Percentiles rank a stretch among this genome's conserved stretches.
phyloP scores from a whole-genome alignment of 2,797 vertebrate species.

The Falco berigora region DNA sequence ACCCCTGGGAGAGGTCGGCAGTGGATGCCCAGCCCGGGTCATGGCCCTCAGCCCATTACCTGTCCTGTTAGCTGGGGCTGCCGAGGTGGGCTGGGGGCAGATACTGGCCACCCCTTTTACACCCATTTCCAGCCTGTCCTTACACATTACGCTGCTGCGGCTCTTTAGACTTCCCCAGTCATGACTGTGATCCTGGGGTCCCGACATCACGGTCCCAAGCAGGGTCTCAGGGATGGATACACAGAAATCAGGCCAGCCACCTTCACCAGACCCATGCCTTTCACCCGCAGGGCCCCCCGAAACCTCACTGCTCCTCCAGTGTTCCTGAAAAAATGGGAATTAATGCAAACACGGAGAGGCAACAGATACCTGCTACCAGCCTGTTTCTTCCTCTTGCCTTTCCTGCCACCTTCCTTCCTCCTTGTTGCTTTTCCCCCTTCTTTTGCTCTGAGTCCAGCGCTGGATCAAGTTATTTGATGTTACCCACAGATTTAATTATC shows the following conservation, averaged over 20 bases:
- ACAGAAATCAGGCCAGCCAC: neutral
- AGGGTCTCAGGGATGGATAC: neutral
- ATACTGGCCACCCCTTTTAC: neutral
- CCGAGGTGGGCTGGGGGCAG: neutral
- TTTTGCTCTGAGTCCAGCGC: neutral
- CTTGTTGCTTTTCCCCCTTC: neutral
- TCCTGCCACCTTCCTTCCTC: neutral
- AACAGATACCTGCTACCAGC: neutral
- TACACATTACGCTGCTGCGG: neutral
- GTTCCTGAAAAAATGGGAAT: neutral
- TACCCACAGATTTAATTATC: neutral
- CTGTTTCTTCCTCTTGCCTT: neutral
- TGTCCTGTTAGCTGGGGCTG: neutral
- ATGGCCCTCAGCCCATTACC: neutral
- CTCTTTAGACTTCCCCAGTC: neutral
- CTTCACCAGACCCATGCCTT: neutral
- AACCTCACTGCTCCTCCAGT: neutral
- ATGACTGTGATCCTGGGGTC: neutral
- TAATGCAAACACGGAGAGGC: neutral
- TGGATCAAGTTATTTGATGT: neutral
- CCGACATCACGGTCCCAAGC: rapidly evolving
- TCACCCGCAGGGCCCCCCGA: neutral
- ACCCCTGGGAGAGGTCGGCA: neutral
- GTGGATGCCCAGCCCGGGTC: neutral
- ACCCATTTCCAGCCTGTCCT: neutral